Evolutionary conservation across 2,797 vertebrate species (phyloP).

Genomic region (Tolypeutes matacus): DNA sequence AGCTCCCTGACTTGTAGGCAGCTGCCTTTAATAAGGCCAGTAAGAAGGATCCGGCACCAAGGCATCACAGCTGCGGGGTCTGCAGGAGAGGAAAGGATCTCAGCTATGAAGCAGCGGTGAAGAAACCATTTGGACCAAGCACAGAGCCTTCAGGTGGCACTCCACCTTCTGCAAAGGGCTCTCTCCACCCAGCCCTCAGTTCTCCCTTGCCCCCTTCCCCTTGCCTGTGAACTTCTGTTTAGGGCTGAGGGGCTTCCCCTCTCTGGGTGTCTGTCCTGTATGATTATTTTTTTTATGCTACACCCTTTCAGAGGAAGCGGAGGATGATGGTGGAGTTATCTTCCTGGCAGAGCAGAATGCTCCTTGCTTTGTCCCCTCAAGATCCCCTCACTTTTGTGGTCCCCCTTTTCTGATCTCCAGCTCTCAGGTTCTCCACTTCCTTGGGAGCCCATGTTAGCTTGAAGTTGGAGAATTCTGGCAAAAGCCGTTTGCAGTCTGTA

Average conservation of each 20-base stretch:
- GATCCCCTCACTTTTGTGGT: background rate
- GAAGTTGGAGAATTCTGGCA: constrained; percentile 32
- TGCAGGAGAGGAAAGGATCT: constrained; percentile 15
- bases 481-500: constrained; percentile 4
- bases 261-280: background rate
- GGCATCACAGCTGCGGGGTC: constrained; percentile 70
- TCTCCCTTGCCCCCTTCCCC: background rate
- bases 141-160: constrained; percentile 38
- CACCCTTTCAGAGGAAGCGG: background rate
- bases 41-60: constrained; percentile 41
- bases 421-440: background rate
- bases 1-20: constrained; percentile 47
- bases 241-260: background rate
- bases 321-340: background rate
- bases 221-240: constrained; percentile 26
- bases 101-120: constrained; percentile 49
- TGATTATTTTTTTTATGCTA: background rate
- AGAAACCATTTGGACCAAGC: constrained; percentile 66
- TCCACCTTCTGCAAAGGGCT: background rate
- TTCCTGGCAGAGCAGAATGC: background rate
- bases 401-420: background rate
- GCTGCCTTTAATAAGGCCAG: constrained; percentile 39
- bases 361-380: background rate
- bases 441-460: background rate
- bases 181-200: background rate